Evolutionary conservation across 2,797 vertebrate genomes (phyloP).

Genomic region (Taeniopygia guttata): DNA sequence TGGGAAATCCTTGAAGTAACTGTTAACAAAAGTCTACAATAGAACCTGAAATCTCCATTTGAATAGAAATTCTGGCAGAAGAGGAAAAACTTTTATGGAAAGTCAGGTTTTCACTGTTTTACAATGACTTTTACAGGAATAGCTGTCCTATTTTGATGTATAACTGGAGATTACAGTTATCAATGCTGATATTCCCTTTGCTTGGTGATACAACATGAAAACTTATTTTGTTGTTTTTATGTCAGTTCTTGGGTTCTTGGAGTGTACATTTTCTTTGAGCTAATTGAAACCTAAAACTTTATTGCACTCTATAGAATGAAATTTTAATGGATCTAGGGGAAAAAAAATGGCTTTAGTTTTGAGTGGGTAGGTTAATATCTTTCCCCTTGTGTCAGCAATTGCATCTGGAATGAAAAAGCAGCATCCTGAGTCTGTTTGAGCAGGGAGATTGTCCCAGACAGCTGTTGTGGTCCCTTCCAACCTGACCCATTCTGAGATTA

Average conservation of each 20-base stretch:
- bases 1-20: background rate
- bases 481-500: background rate
- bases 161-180: background rate
- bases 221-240: background rate
- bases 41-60: background rate
- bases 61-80: background rate
- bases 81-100: background rate
- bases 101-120: background rate
- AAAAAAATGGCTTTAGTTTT: background rate
- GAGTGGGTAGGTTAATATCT: background rate
- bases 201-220: background rate
- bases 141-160: background rate
- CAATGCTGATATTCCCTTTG: background rate
- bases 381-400: accelerated
- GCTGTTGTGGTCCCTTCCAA: background rate
- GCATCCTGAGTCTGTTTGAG: background rate
- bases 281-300: background rate
- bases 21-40: background rate
- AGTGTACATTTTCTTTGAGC: background rate
- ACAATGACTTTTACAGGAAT: background rate
- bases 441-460: background rate
- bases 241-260: background rate
- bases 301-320: background rate
- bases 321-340: background rate
- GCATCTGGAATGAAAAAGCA: background rate